phyloP scores from a whole-genome alignment of 1,140 invertebrate genomes.

The Venustaconcha ellipsiformis region DNA sequence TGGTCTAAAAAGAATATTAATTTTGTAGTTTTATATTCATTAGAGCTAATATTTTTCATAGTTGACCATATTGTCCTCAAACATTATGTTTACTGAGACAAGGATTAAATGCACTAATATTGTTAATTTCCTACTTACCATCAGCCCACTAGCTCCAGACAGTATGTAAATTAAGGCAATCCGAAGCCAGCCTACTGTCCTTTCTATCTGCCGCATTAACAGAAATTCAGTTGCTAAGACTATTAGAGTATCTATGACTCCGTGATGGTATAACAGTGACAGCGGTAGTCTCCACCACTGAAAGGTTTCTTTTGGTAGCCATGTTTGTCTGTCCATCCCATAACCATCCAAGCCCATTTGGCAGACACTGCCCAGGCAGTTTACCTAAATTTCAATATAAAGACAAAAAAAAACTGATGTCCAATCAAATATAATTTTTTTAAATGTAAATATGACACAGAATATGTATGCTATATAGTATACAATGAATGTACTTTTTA shows the following conservation, averaged over 20 bases:
- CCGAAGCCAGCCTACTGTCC: constrained; percentile 56
- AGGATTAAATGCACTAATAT: background rate
- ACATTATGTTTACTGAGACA: background rate
- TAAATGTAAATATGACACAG: too few relatives aligned
- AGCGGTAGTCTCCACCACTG: constrained; percentile 59
- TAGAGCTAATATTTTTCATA: background rate
- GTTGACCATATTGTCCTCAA: background rate
- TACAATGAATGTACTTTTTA: too few relatives aligned
- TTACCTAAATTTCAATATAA: constrained; percentile 40
- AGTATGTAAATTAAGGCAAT: constrained; percentile 47
- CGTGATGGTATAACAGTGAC: constrained; percentile 52
- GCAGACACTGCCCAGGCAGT: constrained; percentile 49
- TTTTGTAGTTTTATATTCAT: background rate
- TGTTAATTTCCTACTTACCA: constrained; percentile 40
- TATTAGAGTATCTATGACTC: constrained; percentile 49
- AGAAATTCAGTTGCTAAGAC: constrained; percentile 38
- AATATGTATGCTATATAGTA: too few relatives aligned
- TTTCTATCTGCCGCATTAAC: constrained; percentile 52
- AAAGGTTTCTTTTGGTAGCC: constrained; percentile 36
- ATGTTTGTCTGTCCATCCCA: constrained; percentile 29
- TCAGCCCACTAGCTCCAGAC: constrained; percentile 39
- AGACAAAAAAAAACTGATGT: background rate
- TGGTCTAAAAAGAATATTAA: background rate
- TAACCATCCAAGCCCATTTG: constrained; percentile 25
- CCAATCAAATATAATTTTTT: too few relatives aligned